Evolutionary conservation across 2,113 vertebrate genomes (phyloP).

Genomic region (Callipepla californica): DNA sequence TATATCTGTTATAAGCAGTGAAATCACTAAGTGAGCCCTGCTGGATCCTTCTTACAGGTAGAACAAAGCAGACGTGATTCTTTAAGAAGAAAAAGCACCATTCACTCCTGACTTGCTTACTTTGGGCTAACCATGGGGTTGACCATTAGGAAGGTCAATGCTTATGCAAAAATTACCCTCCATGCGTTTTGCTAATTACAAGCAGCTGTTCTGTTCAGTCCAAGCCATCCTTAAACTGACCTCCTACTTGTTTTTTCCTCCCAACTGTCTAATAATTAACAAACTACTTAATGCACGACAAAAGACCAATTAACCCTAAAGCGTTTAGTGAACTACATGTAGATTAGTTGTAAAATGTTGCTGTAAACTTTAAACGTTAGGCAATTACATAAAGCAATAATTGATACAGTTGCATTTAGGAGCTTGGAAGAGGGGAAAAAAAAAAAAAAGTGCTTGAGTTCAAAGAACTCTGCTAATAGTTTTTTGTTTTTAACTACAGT

Average conservation of each 20-base stretch:
- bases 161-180: slow-evolving; percentile 1
- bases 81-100: too few species aligned
- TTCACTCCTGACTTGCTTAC: neutral
- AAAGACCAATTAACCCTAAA: slow-evolving; percentile 77
- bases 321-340: slow-evolving; percentile 70
- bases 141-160: slow-evolving; percentile 46
- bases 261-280: slow-evolving; percentile 80
- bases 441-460: slow-evolving; percentile 56
- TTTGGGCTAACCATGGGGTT: neutral
- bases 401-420: slow-evolving; percentile 74
- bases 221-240: slow-evolving; percentile 61
- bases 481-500: slow-evolving; percentile 29
- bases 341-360: slow-evolving; percentile 78
- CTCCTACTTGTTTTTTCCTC: slow-evolving; percentile 64
- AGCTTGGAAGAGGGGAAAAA: slow-evolving; percentile 23
- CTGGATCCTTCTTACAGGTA: neutral
- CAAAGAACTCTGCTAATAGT: slow-evolving; percentile 43
- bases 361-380: slow-evolving; percentile 75
- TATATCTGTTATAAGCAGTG: fast-evolving
- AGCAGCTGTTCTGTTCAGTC: slow-evolving; percentile 8
- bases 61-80: neutral
- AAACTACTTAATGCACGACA: slow-evolving; percentile 72
- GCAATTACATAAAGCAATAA: slow-evolving; percentile 77
- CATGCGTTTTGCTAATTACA: slow-evolving; percentile 41
- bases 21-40: neutral